These are phyloP conservation scores for Carassius gibelio DNA, from an alignment of 2,113 vertebrate species.

Conservation along the genomic window DNA sequence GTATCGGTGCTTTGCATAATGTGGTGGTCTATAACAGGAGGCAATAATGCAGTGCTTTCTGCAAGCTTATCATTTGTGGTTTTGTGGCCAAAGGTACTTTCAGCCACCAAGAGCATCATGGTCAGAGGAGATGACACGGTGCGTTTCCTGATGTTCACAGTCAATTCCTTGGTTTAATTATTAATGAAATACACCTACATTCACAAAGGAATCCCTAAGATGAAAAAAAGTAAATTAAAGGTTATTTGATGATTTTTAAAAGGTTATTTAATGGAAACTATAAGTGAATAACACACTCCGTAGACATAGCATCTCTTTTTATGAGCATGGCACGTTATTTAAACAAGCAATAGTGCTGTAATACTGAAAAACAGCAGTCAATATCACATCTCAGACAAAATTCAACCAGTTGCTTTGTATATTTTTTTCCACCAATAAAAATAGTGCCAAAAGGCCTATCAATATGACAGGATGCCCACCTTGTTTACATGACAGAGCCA, in stretches of 20 bases:
- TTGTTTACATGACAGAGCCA: not conserved
- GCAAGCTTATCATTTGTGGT: constrained; percentile 66
- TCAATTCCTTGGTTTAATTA: not conserved
- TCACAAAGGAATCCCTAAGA: not conserved
- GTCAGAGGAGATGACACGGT: constrained; percentile 1
- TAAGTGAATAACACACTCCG: too few species aligned
- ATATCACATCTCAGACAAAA: not conserved
- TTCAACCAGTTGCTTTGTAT: not conserved
- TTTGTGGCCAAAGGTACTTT: constrained; percentile 65
- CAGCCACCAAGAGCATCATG: constrained; percentile 10
- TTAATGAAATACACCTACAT: not conserved
- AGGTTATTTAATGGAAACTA: not conserved
- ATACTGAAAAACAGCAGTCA: not conserved
- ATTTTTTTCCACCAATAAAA: not conserved
- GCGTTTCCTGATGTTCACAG: not conserved
- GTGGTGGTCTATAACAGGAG: constrained; percentile 65
- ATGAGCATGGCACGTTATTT: constrained; percentile 40
- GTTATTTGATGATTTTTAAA: not conserved
- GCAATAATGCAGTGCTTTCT: constrained; percentile 54
- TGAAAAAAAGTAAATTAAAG: not conserved
- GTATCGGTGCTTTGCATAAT: constrained; percentile 56
- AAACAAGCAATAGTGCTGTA: not conserved
- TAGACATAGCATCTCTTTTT: constrained; percentile 23
- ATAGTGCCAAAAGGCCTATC: not conserved
- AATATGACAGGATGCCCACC: not conserved